Evolutionary conservation across 2,888 invertebrate genomes (phyloP).

Genomic region (Xylocampa areola): DNA sequence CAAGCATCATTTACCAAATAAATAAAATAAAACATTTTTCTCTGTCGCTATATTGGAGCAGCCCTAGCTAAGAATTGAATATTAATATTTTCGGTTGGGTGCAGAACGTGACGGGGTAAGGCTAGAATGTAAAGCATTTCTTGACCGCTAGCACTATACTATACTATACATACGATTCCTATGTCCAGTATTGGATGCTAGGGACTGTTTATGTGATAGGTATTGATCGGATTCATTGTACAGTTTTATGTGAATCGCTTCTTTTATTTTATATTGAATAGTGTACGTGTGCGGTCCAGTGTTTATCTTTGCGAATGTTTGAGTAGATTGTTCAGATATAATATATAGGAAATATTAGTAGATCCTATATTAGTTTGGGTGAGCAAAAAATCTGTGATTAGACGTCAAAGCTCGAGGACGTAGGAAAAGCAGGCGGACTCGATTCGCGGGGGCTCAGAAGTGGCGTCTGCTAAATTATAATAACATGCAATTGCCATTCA

Average conservation of each 20-base stretch:
- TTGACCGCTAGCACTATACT: constrained; percentile 67
- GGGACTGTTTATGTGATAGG: constrained; percentile 47
- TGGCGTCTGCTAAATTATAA: too few relatives aligned
- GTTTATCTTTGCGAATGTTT: constrained; percentile 2
- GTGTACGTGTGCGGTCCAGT: constrained; percentile 17
- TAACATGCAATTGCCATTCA: too few relatives aligned
- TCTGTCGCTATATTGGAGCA: too few relatives aligned
- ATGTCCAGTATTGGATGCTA: constrained; percentile 43
- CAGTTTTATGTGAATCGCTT: constrained; percentile 40
- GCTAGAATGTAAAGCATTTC: constrained; percentile 60
- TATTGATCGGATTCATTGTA: constrained; percentile 52
- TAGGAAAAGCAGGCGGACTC: too few relatives aligned
- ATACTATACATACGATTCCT: constrained; percentile 36
- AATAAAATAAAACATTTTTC: too few relatives aligned
- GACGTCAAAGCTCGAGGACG: too few relatives aligned
- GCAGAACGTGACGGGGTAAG: constrained; percentile 57
- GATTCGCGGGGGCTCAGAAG: too few relatives aligned
- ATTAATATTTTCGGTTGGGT: constrained; percentile 72
- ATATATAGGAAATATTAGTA: too few relatives aligned
- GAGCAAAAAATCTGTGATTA: too few relatives aligned
- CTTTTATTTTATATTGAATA: constrained; percentile 26
- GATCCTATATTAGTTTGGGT: too few relatives aligned
- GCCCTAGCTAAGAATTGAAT: constrained; percentile 66
- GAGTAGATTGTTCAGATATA: neutral
- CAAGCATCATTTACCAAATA: too few relatives aligned